Evolutionary conservation across 2,797 vertebrate genomes (phyloP).

Genomic region (Sarcoramphus papa): DNA sequence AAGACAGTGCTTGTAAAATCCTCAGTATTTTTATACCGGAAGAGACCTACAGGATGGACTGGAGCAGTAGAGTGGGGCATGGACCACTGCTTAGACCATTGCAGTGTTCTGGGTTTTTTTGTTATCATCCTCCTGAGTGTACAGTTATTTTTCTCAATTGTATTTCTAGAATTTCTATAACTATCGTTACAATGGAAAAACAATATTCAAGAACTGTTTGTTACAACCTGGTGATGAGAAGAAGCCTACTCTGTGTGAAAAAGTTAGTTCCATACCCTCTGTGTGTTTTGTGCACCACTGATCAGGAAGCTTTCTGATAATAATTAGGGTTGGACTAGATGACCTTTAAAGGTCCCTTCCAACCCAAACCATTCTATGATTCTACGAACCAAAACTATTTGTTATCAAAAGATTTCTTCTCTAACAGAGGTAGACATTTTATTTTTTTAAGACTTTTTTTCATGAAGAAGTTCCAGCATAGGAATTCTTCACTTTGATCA

Average conservation of each 20-base stretch:
- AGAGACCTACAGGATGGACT: background rate
- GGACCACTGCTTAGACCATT: background rate
- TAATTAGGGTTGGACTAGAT: background rate
- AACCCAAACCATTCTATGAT: background rate
- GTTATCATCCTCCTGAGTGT: background rate
- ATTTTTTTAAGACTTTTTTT: background rate
- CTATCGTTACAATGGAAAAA: background rate
- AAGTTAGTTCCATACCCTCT: background rate
- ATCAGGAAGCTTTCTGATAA: background rate
- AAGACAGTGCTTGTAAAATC: background rate
- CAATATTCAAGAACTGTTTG: background rate
- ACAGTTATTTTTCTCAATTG: background rate
- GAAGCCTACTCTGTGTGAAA: background rate
- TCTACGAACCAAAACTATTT: background rate
- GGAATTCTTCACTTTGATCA: background rate
- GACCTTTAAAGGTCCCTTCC: background rate
- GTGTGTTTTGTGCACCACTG: background rate
- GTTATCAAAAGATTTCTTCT: background rate
- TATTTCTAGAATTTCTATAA: background rate
- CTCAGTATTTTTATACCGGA: background rate
- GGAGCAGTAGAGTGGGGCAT: background rate
- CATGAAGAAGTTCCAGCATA: background rate
- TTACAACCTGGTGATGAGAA: background rate
- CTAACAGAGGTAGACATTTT: background rate
- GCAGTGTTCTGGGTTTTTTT: fast-evolving